A percentile compares a stretch with the other conserved stretches of the same genome.
phyloP scores from a whole-genome alignment of 1,140 invertebrate species.

The Parapsyche elsis region DNA sequence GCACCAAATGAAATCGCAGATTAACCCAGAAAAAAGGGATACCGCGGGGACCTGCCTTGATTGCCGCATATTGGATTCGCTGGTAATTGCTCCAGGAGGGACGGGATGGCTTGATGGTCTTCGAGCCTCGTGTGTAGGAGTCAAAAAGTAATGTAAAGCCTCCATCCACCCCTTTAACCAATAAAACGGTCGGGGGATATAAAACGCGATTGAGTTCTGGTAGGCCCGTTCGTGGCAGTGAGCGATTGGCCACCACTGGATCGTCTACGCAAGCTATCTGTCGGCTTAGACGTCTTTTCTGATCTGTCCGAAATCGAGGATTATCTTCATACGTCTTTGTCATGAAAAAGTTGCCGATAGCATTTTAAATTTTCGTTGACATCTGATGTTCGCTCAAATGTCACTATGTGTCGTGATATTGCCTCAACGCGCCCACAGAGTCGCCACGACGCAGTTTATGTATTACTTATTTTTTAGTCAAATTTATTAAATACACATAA shows the following conservation, averaged over 20 bases:
- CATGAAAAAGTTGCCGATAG: too few relatives aligned
- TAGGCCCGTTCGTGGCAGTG: constrained; percentile 1
- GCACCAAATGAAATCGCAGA: constrained; percentile 42
- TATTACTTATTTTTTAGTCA: too few relatives aligned
- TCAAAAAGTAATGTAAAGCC: constrained; percentile 33
- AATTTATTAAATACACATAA: too few relatives aligned
- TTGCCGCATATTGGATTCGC: constrained; percentile 44
- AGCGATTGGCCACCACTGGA: constrained; percentile 11
- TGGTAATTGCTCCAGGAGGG: constrained; percentile 35
- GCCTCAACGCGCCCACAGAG: too few relatives aligned
- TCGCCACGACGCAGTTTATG: too few relatives aligned
- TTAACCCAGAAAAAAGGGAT: constrained; percentile 43
- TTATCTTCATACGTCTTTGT: too few relatives aligned
- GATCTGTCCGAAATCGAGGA: too few relatives aligned
- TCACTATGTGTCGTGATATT: too few relatives aligned
- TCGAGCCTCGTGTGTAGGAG: constrained; percentile 12
- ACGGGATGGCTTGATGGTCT: background rate
- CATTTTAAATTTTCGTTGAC: too few relatives aligned
- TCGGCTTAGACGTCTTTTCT: background rate
- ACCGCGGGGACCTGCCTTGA: constrained; percentile 34
- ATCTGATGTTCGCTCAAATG: too few relatives aligned
- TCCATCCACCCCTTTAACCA: background rate
- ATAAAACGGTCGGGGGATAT: constrained; percentile 37
- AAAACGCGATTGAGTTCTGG: constrained; percentile 13
- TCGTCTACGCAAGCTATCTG: background rate